Base-by-base conservation (phyloP, 2,888 invertebrate species). In the Athalia circularis region DNA sequence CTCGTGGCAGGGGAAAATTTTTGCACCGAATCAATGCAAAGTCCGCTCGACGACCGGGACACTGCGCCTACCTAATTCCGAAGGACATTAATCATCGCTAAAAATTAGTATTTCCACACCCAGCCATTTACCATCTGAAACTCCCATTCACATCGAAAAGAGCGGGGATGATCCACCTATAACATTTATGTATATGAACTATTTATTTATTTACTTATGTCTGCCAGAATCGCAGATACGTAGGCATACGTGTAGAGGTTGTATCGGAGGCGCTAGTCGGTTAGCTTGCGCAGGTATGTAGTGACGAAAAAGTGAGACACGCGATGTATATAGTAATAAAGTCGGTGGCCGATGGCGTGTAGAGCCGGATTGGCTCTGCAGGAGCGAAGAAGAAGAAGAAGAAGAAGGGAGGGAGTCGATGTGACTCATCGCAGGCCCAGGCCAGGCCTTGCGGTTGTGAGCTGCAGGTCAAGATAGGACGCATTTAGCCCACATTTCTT, bases 401-500 rank as follows among this genome's bases (percentile, higher is more conserved):
- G 29, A 15, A 57, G 48, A 43, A 80, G 82, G 67, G 65, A 79
- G 80, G 79, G 54, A 79, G 78, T 79, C 80, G 79, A 13, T 47
- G 83, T 88, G 88, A 88, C 83, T 88, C 88, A 88, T 87, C 87
- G 86, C 84, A 84, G 83, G 84, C 84, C 85, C 84, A 85, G 82
- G 82, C 83, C 81, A 85, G 86, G 84, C 86, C 84, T 86, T 81
- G 84, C 84, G 85, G 84, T 86, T 82, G 84, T 84, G 84, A 84
- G 85, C 84, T 84, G 85, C 87, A 87, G 87, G 87, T 88, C 88
- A 87, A 85, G 84, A 86, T 85, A 87, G 86, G 85, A 88, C 86
- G 86, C 86, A 86, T 88, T 88, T 88, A 88, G 88, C 86, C 87
- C 86, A 86, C 86, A 88, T 87, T 83, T 87, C 86, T 86, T 85